Evolutionary conservation across 2,888 invertebrate species (phyloP).

Genomic region (Branchellion lobata): DNA sequence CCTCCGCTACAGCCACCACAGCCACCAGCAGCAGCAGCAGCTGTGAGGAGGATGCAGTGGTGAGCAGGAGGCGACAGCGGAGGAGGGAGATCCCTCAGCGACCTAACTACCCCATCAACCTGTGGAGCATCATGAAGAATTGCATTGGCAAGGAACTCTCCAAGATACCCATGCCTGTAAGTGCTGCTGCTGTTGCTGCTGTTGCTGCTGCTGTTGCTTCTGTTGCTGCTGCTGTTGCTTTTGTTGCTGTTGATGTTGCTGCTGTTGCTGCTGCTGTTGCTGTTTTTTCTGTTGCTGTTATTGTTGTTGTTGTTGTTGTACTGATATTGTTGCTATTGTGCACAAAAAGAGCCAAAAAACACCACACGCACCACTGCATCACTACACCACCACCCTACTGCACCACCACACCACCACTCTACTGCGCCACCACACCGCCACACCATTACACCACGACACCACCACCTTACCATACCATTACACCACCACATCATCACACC

Average conservation of each 20-base stretch:
- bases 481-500: neutral
- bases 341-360: too few species aligned
- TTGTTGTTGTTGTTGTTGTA: too few species aligned
- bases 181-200: conserved; percentile 47
- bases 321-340: too few species aligned
- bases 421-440: neutral
- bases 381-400: neutral
- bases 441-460: neutral
- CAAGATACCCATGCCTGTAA: conserved; percentile 96
- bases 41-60: neutral
- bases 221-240: too few species aligned
- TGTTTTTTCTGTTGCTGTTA: too few species aligned
- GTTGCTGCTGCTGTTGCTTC: too few species aligned
- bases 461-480: neutral
- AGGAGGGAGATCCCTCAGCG: conserved; percentile 83
- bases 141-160: conserved; percentile 98
- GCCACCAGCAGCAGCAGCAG: too few species aligned
- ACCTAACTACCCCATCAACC: conserved; percentile 74
- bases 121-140: conserved; percentile 99
- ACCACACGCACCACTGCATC: neutral
- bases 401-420: neutral
- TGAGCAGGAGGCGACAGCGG: conserved; percentile 61
- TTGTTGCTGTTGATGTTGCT: too few species aligned
- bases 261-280: too few species aligned
- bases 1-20: too few species aligned